Percentiles rank a stretch among this genome's conserved stretches.
These are phyloP conservation scores for Liolophura sinensis DNA, from an alignment of 1,140 invertebrate species.

Conservation along the genomic window DNA sequence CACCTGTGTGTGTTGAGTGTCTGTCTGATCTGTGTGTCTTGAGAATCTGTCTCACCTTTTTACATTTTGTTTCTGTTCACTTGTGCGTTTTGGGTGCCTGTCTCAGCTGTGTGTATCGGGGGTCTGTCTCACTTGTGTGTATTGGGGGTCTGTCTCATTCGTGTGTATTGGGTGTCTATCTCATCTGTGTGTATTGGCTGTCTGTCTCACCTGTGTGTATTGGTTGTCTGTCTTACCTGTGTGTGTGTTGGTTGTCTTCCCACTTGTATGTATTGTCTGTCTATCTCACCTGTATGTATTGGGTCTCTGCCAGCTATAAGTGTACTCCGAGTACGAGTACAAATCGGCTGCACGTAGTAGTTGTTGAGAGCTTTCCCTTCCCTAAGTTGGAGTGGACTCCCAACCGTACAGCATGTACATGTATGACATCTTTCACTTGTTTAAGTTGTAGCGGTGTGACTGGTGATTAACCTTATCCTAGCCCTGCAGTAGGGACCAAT, in stretches of 20 bases:
- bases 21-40: too few relatives aligned
- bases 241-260: neutral
- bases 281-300: conserved; percentile 70
- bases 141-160: conserved; percentile 58
- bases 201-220: conserved; percentile 38
- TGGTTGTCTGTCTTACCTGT: conserved; percentile 48
- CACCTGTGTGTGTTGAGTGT: too few relatives aligned
- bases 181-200: neutral
- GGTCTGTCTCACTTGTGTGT: too few relatives aligned
- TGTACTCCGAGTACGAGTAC: conserved; percentile 76
- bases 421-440: too few relatives aligned
- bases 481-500: too few relatives aligned
- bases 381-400: conserved; percentile 78
- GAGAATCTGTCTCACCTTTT: conserved; percentile 56
- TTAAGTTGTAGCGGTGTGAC: too few relatives aligned
- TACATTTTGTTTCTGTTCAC: conserved; percentile 9
- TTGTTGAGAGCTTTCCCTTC: conserved; percentile 64
- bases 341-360: conserved; percentile 70
- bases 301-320: conserved; percentile 86
- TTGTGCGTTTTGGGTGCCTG: conserved; percentile 47
- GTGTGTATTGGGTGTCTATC: conserved; percentile 71
- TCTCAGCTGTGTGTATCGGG: too few relatives aligned
- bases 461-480: too few relatives aligned
- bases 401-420: neutral
- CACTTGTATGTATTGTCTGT: conserved; percentile 2